phyloP scores from a whole-genome alignment of 2,888 invertebrate genomes.

The Latrodectus elegans region DNA sequence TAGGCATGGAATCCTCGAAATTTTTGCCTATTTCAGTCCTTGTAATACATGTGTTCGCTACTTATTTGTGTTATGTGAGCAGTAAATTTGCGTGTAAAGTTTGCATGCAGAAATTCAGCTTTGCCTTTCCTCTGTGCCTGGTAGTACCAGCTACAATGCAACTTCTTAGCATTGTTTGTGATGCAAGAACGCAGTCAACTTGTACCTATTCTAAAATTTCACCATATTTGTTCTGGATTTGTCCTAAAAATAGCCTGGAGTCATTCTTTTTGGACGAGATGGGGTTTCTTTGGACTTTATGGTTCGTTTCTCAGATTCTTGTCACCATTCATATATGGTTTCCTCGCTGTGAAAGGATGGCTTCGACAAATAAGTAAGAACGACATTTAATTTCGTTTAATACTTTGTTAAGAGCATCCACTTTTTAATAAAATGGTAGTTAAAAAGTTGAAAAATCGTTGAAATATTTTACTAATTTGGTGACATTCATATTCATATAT shows the following conservation, averaged over 20 bases:
- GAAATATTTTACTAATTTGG: too few relatives aligned
- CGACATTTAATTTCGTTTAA: background rate
- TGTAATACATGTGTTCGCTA: conserved; percentile 86
- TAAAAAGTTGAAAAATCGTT: too few relatives aligned
- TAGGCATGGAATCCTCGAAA: conserved; percentile 14
- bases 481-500: too few relatives aligned
- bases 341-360: conserved; percentile 96
- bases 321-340: conserved; percentile 97
- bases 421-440: too few relatives aligned
- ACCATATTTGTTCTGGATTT: conserved; percentile 92
- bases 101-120: conserved; percentile 96
- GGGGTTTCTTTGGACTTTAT: conserved; percentile 85
- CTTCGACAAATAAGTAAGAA: conserved; percentile 88
- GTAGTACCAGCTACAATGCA: conserved; percentile 93
- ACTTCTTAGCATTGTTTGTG: conserved; percentile 89
- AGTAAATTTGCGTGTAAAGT: conserved; percentile 97
- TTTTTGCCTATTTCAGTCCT: conserved; percentile 84
- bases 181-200: conserved; percentile 87
- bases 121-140: conserved; percentile 95
- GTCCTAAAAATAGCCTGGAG: conserved; percentile 82
- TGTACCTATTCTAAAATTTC: conserved; percentile 90
- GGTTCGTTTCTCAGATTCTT: conserved; percentile 96
- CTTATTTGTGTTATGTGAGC: conserved; percentile 92
- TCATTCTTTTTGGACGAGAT: conserved; percentile 80
- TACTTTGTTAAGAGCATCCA: background rate